phyloP scores from a whole-genome alignment of 2,113 vertebrate species.

The Azemiops feae region DNA sequence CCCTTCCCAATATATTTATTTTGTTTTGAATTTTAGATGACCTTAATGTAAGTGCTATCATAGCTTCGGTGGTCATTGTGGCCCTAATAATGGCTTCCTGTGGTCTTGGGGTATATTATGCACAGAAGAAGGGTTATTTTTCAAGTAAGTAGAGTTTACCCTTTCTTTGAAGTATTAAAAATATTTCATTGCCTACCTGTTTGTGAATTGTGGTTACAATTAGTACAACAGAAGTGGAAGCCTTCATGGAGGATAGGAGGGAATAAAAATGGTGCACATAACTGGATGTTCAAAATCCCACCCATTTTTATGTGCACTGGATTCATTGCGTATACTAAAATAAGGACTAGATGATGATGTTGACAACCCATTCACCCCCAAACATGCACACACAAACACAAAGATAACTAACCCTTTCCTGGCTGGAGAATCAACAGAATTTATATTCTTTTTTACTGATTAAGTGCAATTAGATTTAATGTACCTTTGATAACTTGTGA shows the following conservation, averaged over 20 bases:
- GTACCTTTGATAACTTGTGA: not conserved
- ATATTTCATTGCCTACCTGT: not conserved
- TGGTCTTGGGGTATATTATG: constrained; percentile 84
- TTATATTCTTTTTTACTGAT: not conserved
- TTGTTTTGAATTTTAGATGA: constrained; percentile 77
- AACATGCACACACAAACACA: not conserved
- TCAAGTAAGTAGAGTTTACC: constrained; percentile 76
- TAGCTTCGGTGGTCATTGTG: constrained; percentile 75
- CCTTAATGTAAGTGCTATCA: constrained; percentile 78
- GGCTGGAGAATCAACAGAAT: not conserved
- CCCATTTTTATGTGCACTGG: not conserved
- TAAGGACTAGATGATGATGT: not conserved
- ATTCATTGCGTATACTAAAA: not conserved
- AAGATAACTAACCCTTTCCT: not conserved
- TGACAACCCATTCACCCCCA: not conserved
- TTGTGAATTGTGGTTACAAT: not conserved
- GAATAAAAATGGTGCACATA: not conserved
- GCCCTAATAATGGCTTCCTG: constrained; percentile 75
- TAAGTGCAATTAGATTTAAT: not conserved
- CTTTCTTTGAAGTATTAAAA: not conserved
- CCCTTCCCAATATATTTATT: constrained; percentile 2
- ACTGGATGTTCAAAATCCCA: not conserved
- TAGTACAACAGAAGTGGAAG: not conserved
- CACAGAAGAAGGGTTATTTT: constrained; percentile 84
- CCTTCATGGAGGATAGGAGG: not conserved